These are phyloP conservation scores for Beris chalybata DNA, from an alignment of 2,888 invertebrate species.

Conservation along the genomic window DNA sequence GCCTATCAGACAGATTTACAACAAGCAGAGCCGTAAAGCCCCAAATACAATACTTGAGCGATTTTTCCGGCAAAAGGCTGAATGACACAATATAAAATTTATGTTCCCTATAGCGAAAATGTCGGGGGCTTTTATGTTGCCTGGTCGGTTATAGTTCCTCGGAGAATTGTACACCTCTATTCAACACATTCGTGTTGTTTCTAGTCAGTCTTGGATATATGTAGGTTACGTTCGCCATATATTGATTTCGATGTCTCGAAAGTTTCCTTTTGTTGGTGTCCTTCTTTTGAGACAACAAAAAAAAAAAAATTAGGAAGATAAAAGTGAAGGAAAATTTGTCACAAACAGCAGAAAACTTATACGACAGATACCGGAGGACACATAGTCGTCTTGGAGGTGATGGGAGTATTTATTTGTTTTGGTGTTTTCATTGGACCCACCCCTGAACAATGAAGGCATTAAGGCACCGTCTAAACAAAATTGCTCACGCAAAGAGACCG, in stretches of 20 bases:
- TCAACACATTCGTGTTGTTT: constrained; percentile 11
- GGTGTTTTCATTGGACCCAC: neutral
- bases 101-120: constrained; percentile 7
- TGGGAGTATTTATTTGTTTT: neutral
- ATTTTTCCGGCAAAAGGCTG: constrained; percentile 20
- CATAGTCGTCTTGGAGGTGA: neutral
- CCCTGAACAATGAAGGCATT: constrained; percentile 20
- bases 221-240: neutral
- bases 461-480: constrained; percentile 26
- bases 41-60: constrained; percentile 18
- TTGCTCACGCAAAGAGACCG: constrained; percentile 29
- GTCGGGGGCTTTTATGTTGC: neutral
- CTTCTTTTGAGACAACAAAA: neutral
- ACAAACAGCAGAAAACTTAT: constrained; percentile 4
- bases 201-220: constrained; percentile 15
- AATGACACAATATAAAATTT: constrained; percentile 30
- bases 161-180: too few species aligned
- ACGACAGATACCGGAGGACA: neutral
- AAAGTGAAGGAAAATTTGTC: neutral
- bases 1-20: constrained; percentile 21
- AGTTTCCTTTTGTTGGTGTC: constrained; percentile 3
- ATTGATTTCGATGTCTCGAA: constrained; percentile 25
- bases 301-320: neutral
- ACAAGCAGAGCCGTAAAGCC: constrained; percentile 6
- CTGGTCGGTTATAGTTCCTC: neutral